Evolutionary conservation across 2,797 vertebrate genomes (phyloP).

Genomic region (Poeciliopsis gracilis): DNA sequence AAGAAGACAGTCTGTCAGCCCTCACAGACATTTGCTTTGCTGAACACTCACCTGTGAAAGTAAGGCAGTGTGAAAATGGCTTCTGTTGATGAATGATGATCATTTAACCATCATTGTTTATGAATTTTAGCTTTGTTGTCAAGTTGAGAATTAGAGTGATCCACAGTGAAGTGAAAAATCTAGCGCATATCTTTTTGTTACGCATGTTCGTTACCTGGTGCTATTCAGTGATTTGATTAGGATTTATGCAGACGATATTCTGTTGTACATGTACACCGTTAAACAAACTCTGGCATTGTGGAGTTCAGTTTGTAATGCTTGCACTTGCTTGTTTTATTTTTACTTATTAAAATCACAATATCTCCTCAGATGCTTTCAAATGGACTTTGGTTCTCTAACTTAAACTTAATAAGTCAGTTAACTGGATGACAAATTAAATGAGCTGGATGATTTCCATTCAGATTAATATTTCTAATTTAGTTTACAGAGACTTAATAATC

Average conservation of each 20-base stretch:
- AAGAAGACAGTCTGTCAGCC: conserved; percentile 2
- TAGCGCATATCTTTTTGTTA: no score
- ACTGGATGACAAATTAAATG: no score
- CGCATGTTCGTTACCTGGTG: no score
- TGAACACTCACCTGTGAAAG: neutral
- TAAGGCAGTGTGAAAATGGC: neutral
- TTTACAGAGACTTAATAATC: no score
- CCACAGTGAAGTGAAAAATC: no score
- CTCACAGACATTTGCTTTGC: conserved; percentile 7
- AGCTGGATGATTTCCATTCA: no score
- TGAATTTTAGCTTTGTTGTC: neutral
- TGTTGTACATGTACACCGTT: no score
- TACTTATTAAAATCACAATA: neutral
- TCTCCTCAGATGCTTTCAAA: neutral
- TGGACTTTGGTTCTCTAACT: neutral
- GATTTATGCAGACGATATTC: no score
- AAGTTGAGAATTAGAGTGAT: neutral
- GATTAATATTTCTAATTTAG: no score
- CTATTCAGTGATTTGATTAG: no score
- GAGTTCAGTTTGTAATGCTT: neutral
- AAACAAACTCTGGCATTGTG: neutral
- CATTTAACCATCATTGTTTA: neutral
- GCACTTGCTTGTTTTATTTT: neutral
- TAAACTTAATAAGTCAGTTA: neutral
- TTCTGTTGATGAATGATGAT: neutral